Evolutionary conservation across 2,888 invertebrate species (phyloP).

Genomic region (Yponomeuta evonymella): DNA sequence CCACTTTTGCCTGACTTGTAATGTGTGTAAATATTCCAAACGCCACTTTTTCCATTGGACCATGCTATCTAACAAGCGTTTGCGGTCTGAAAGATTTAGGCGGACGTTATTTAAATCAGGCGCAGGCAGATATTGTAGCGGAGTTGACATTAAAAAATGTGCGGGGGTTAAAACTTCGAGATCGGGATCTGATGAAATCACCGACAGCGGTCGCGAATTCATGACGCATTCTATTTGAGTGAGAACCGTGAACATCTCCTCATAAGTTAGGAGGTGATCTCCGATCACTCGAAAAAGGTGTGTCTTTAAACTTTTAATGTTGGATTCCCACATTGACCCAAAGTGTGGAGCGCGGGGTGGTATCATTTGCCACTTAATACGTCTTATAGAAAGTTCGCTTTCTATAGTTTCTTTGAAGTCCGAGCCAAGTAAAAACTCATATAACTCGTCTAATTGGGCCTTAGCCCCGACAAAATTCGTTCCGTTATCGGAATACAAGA

Average conservation of each 20-base stretch:
- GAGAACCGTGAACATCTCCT: no score
- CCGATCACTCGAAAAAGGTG: neutral
- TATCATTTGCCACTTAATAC: neutral
- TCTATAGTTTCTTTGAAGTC: neutral
- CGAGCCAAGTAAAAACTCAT: neutral
- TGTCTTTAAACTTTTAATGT: neutral
- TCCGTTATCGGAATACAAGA: slow-evolving; percentile 7
- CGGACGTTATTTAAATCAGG: neutral
- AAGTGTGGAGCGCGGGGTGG: neutral
- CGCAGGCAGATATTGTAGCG: slow-evolving; percentile 5
- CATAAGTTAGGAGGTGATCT: no score
- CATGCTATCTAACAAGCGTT: slow-evolving; percentile 14
- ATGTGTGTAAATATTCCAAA: slow-evolving; percentile 16
- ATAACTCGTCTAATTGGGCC: neutral
- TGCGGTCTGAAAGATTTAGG: no score
- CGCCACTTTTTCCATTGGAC: slow-evolving; percentile 19
- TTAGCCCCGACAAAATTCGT: slow-evolving; percentile 7
- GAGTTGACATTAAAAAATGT: slow-evolving; percentile 9
- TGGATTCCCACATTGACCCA: neutral
- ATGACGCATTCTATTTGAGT: no score
- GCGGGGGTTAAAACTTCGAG: neutral
- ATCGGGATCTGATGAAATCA: neutral
- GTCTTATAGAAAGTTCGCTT: neutral
- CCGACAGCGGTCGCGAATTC: neutral
- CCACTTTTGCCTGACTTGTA: slow-evolving; percentile 18